Conservation (phyloP, 2,888 invertebrate species). For the Hypsopygia costalis region DNA sequence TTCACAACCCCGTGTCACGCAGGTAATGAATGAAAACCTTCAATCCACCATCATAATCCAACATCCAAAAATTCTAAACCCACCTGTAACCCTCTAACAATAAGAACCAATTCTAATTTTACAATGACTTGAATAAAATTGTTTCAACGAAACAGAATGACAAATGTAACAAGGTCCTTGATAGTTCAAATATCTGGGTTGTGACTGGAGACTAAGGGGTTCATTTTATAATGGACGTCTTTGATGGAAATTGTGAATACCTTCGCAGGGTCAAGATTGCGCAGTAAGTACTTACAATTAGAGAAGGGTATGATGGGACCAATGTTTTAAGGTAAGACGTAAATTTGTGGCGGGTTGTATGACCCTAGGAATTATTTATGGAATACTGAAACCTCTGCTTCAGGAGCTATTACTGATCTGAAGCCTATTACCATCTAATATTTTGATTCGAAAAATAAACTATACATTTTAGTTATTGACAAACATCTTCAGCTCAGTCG, state of each 20-base stretch:
- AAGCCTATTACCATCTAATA: too few species aligned
- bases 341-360: too few species aligned
- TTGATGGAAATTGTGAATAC: conserved; percentile 5
- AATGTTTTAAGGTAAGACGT: neutral
- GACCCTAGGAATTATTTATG: too few species aligned
- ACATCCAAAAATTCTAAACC: conserved; percentile 18
- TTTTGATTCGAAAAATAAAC: too few species aligned
- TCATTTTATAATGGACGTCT: conserved; percentile 19
- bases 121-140: neutral
- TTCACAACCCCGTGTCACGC: conserved; percentile 38
- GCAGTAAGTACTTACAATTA: conserved; percentile 4
- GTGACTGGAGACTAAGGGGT: conserved; percentile 7
- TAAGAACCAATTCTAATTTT: conserved; percentile 1
- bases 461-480: too few species aligned
- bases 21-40: conserved; percentile 35
- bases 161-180: conserved; percentile 24
- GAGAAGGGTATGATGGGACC: neutral
- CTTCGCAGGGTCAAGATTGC: conserved; percentile 3
- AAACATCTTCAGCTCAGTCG: too few species aligned
- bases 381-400: too few species aligned
- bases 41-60: conserved; percentile 18
- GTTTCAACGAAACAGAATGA: conserved; percentile 9
- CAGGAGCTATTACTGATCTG: too few species aligned
- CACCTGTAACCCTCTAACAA: conserved; percentile 9
- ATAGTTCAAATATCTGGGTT: conserved; percentile 10